Evolutionary conservation across 2,113 vertebrate genomes (phyloP).

Genomic region (Pungitius pungitius): DNA sequence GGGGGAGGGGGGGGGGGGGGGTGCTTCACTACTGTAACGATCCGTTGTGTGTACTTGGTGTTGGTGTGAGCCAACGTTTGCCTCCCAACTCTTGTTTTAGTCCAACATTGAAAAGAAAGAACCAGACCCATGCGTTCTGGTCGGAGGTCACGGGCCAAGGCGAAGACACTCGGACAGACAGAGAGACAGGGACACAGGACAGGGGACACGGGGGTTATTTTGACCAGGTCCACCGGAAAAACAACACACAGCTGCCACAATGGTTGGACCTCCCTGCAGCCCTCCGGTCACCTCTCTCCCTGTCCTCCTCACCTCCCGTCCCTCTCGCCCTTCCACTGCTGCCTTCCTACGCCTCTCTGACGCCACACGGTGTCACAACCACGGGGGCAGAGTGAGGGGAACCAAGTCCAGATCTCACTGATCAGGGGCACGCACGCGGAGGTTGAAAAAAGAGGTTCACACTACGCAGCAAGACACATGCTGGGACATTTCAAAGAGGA

Average conservation of each 20-base stretch:
- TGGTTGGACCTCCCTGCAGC: constrained; percentile 3
- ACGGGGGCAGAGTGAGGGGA: constrained; percentile 18
- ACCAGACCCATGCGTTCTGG: constrained; percentile 12
- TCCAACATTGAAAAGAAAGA: constrained; percentile 57
- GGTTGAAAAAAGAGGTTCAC: constrained; percentile 46
- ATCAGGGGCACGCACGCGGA: constrained; percentile 34
- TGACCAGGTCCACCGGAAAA: constrained; percentile 45
- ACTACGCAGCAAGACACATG: constrained; percentile 9
- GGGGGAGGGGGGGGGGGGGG: constrained; percentile 16
- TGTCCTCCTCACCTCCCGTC: constrained; percentile 16
- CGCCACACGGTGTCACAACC: constrained; percentile 34
- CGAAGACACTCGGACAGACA: constrained; percentile 37
- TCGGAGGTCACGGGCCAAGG: constrained; percentile 15
- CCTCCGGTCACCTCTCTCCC: constrained; percentile 21
- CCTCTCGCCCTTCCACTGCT: not conserved
- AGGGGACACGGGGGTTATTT: constrained; percentile 50
- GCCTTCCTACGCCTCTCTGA: constrained; percentile 20
- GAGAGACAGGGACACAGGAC: constrained; percentile 35
- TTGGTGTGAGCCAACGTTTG: constrained; percentile 82
- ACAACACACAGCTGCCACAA: constrained; percentile 32
- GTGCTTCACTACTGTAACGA: constrained; percentile 47
- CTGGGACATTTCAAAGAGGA: constrained; percentile 47
- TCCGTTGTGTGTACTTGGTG: constrained; percentile 40
- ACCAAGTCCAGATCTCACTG: constrained; percentile 62
- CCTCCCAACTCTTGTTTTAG: constrained; percentile 66